These are phyloP conservation scores for Gadus macrocephalus DNA, from an alignment of 2,113 vertebrate genomes.

Conservation along the genomic window DNA sequence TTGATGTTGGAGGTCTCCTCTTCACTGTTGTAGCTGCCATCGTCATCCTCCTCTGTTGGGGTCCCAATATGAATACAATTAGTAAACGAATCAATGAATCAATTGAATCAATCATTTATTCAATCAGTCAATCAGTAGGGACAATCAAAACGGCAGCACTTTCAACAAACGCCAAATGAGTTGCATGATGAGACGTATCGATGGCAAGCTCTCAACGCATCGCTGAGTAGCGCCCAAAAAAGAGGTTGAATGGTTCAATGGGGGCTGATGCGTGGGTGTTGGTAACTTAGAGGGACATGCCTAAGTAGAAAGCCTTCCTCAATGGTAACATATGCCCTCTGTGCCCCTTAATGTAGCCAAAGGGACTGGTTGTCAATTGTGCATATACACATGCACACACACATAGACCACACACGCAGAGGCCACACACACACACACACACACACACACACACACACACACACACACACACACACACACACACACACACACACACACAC, in stretches of 20 bases:
- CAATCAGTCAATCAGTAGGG: too few species aligned
- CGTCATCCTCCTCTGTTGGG: constrained; percentile 72
- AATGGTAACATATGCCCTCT: too few species aligned
- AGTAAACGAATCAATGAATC: constrained; percentile 19
- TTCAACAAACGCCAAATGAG: too few species aligned
- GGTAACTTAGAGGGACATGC: not conserved
- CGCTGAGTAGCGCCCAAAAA: not conserved
- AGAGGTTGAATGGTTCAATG: not conserved
- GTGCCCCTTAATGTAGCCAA: too few species aligned
- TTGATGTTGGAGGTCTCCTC: constrained; percentile 69
- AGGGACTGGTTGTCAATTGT: not conserved
- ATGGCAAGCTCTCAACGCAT: not conserved
- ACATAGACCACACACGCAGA: not conserved
- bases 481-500: not conserved
- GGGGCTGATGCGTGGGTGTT: constrained; percentile 25
- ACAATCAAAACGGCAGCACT: too few species aligned
- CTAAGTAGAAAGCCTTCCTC: too few species aligned
- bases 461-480: constrained; percentile 10
- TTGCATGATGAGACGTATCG: too few species aligned
- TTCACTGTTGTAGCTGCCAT: constrained; percentile 80
- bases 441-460: not conserved
- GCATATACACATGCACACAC: not conserved
- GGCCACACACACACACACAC: not conserved
- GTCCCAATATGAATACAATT: constrained; percentile 36
- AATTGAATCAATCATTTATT: constrained; percentile 12